These are phyloP conservation scores for Cyphomyrus plagiostoma DNA, from an alignment of 2,113 vertebrate genomes.

Conservation along the genomic window DNA sequence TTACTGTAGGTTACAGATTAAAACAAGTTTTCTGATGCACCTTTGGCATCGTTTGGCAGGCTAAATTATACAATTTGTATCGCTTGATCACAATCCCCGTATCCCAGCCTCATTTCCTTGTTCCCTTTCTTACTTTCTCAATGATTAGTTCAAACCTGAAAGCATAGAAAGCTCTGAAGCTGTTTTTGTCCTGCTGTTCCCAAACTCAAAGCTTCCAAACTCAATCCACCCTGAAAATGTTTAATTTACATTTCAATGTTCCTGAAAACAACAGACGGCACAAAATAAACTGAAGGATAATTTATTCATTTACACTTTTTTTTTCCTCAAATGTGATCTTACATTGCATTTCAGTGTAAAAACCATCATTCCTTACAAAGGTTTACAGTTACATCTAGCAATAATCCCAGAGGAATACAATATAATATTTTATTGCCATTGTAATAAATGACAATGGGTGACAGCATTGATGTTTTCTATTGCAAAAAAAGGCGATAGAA, in stretches of 20 bases:
- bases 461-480: conserved; percentile 61
- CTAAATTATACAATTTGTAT: not conserved
- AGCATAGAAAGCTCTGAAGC: not conserved
- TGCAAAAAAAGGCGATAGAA: conserved; percentile 63
- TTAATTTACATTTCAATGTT: not conserved
- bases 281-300: conserved; percentile 45
- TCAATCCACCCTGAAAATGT: not conserved
- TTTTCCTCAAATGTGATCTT: conserved; percentile 56
- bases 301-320: conserved; percentile 49
- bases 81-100: not conserved
- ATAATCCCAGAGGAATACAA: conserved; percentile 76
- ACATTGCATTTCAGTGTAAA: conserved; percentile 67
- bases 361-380: conserved; percentile 74
- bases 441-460: conserved; percentile 67
- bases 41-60: not conserved
- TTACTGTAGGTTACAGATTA: not conserved
- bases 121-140: not conserved
- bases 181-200: not conserved
- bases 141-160: not conserved
- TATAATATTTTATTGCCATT: conserved; percentile 68
- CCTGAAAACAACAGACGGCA: conserved; percentile 48
- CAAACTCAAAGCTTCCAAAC: not conserved
- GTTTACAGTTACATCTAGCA: conserved; percentile 69
- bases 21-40: not conserved
- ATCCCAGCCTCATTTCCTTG: not conserved